Conservation (phyloP, 2,888 invertebrate species). For the Tethea ocularis region DNA sequence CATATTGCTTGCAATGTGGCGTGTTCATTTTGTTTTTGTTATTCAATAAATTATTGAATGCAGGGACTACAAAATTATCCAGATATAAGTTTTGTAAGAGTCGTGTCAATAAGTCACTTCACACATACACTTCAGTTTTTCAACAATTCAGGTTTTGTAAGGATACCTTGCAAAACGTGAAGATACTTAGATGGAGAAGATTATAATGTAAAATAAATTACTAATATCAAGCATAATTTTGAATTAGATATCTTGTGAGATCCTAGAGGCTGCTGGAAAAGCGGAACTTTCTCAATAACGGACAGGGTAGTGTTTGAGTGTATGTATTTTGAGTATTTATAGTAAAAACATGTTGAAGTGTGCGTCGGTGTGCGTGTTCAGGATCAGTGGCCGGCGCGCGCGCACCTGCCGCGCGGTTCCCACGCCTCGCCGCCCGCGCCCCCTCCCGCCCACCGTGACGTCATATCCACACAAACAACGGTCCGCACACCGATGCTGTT, state of each 20-base stretch:
- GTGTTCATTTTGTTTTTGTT: no score
- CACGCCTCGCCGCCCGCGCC: constrained; percentile 68
- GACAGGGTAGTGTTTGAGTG: constrained; percentile 41
- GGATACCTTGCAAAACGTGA: no score
- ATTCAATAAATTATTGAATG: no score
- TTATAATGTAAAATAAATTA: background rate
- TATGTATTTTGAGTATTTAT: constrained; percentile 41
- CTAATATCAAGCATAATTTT: background rate
- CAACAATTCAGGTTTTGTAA: no score
- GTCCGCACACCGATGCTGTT: constrained; percentile 39
- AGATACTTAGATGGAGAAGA: no score
- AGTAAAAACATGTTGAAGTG: constrained; percentile 37
- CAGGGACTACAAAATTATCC: no score
- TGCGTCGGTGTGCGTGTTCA: constrained; percentile 67
- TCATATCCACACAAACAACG: constrained; percentile 74
- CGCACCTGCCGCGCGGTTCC: constrained; percentile 82
- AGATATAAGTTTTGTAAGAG: no score
- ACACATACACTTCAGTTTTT: no score
- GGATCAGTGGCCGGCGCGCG: constrained; percentile 82
- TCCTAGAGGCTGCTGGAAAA: constrained; percentile 48
- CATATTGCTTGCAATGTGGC: no score
- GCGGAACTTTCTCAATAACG: constrained; percentile 74
- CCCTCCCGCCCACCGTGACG: constrained; percentile 57
- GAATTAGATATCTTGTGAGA: background rate
- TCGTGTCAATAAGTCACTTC: no score